Conservation (phyloP, 1,140 invertebrate species). For the Caenorhabditis brenneri region DNA sequence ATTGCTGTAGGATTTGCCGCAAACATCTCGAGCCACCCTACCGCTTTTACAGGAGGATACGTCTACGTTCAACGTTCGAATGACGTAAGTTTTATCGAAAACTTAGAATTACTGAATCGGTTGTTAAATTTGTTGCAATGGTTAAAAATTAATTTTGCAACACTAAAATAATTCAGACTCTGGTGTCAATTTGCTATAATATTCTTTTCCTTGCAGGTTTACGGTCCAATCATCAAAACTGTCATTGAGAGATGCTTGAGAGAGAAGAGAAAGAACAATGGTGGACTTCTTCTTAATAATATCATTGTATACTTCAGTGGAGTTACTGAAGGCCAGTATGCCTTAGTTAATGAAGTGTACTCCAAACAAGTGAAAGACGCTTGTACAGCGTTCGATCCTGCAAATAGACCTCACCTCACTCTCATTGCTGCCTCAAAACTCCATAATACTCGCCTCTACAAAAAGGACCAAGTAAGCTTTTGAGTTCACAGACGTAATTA, state of each 20-base stretch:
- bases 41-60: background rate
- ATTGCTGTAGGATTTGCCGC: background rate
- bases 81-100: background rate
- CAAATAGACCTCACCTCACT: background rate
- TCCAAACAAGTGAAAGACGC: background rate
- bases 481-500: background rate
- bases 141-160: no score
- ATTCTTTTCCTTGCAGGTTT: background rate
- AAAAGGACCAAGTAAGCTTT: background rate
- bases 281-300: background rate
- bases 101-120: no score
- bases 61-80: background rate
- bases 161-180: no score
- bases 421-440: background rate
- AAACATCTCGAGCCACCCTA: background rate
- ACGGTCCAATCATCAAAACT: background rate
- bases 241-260: background rate
- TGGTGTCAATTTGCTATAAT: background rate
- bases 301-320: background rate
- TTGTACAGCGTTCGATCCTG: background rate
- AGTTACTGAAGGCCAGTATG: background rate
- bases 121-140: no score
- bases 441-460: background rate
- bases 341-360: background rate
- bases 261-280: background rate